Evolutionary conservation across 2,797 vertebrate genomes (phyloP).

Genomic region (Betta splendens): DNA sequence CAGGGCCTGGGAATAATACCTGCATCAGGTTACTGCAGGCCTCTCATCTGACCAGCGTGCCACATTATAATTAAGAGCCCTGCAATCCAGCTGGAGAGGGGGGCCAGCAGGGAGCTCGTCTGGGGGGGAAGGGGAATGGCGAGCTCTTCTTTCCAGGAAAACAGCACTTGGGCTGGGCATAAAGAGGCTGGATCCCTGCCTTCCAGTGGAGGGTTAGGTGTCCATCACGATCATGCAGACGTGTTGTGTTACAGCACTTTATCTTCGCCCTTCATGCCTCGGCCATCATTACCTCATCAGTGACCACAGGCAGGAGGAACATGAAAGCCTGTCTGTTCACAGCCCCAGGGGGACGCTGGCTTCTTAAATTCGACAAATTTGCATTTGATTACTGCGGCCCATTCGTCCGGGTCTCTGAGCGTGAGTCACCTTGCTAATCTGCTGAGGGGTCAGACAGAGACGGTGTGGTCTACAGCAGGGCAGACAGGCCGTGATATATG

Average conservation of each 20-base stretch:
- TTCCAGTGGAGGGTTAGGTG: slow-evolving; percentile 62
- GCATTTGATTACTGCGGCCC: slow-evolving; percentile 55
- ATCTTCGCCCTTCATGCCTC: slow-evolving; percentile 43
- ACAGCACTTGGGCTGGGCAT: not conserved
- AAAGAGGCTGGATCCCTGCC: slow-evolving; percentile 39
- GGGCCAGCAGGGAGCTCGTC: slow-evolving; percentile 16
- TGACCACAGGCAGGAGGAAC: slow-evolving; percentile 36
- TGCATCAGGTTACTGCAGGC: slow-evolving; percentile 75
- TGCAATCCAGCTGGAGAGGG: slow-evolving; percentile 64
- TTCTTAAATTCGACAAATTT: slow-evolving; percentile 60
- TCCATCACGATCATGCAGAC: slow-evolving; percentile 47
- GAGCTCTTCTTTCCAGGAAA: slow-evolving; percentile 57
- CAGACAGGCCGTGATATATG: slow-evolving; percentile 70
- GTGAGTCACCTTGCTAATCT: slow-evolving; percentile 47
- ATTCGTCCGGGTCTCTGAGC: slow-evolving; percentile 40
- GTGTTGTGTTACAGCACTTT: slow-evolving; percentile 61
- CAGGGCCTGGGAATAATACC: slow-evolving; percentile 67
- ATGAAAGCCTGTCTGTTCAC: slow-evolving; percentile 26
- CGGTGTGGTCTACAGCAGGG: slow-evolving; percentile 50
- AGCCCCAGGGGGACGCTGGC: slow-evolving; percentile 4
- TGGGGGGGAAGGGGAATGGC: slow-evolving; percentile 17
- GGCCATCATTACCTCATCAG: slow-evolving; percentile 53
- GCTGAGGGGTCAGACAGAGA: slow-evolving; percentile 44
- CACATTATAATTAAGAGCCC: slow-evolving; percentile 69
- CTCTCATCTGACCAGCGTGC: slow-evolving; percentile 75